Base-by-base conservation (phyloP, 2,113 vertebrate genomes). In the Empidonax alnorum region DNA sequence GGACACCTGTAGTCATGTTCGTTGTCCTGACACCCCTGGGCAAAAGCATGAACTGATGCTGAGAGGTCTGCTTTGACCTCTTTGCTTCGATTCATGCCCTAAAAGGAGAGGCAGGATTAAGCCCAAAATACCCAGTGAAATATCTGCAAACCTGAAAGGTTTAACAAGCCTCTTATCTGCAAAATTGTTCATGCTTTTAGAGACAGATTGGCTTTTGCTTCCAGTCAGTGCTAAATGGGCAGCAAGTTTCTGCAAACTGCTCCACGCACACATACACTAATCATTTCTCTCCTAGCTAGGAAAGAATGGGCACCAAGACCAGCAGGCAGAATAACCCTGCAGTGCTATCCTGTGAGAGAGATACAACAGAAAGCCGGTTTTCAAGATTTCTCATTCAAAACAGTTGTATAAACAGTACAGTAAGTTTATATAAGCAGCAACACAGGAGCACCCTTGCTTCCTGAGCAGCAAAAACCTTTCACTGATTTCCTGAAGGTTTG, bases 401-500 rank as follows among this genome's bases (percentile, higher is more conserved):
- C 7, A 77, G 33, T 46, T 67, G 58, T 61, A 61, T 55, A 63
- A 76, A 84, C 35, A 30, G 52, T 71, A 63, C 58, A 67, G 56
- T 28, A 58, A 9, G n/a, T 89, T 82, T 84, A 65, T 65, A 59
- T 22, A 87, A 35, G 35, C 49, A 80, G 42, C 49, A 89, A 91
- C 39, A 41, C 39, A 41, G 88, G 39, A 44, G 49, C 39, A 93
- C 19, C 22, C 8, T 67, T 2, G 2, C 59, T 89, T 87, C 56
- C 79, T 72, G 17, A 95, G 33, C 30, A 91, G 65, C 62, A 85
- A 53, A 87, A 87, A 63, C 35, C 44, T 77, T 73, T 66, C 69
- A 35, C 9, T 72, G 50, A 46, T 63, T 76, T 95, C 84, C 61
- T 91, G 85, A 89, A 95, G 49, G 82, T 83, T 86, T 83, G 41